Base-by-base conservation (phyloP, 2,888 invertebrate genomes). In the Invenusta paracnida region DNA sequence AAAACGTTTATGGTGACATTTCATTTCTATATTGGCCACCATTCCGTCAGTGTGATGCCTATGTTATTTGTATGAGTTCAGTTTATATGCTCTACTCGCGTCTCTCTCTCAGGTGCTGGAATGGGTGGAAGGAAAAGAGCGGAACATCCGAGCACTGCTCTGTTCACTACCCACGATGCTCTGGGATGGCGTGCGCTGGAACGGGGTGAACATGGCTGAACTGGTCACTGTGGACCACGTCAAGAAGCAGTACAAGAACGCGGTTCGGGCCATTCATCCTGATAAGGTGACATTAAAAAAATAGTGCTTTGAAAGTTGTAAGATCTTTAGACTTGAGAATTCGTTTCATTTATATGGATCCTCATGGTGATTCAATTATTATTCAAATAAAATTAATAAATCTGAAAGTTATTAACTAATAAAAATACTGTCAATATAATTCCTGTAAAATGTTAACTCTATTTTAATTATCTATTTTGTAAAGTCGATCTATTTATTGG, bases 201-300 rank as follows among this genome's bases (percentile, higher is more conserved):
- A 94, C 87, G 95, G 95, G 89, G 95, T 95, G 89, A 96, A 96
- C 90, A 98, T 99, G 97, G 94, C 96, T 90, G 96, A 97, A 88
- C 93, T 99, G 67, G 95, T 99, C 29, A 93, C 95, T 0, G 93
- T 96, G 0, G 94, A 94, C 0, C 96, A 99, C 92, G 98, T 99
- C 85, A 99, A 98, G 92, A 96, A 97, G 90, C 94, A 95, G 89
- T 99, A 98, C 91, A 93, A 97, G 85, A 96, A 94, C 91, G 99
- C 99, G 2, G 98, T 98, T 88, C 93, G 99, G 73, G 96, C 96
- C 84, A 97, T 98, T 67, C 99, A 99, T 93, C 99, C 99, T 0
- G 99, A 99, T 91, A 99, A 99, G 94, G 97, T 97, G 92, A 89
- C n/a, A n/a, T n/a, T n/a, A n/a, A n/a, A n/a, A n/a, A n/a, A n/a